Conservation (phyloP, 2,888 invertebrate species). For the Bombyx huttoni region DNA sequence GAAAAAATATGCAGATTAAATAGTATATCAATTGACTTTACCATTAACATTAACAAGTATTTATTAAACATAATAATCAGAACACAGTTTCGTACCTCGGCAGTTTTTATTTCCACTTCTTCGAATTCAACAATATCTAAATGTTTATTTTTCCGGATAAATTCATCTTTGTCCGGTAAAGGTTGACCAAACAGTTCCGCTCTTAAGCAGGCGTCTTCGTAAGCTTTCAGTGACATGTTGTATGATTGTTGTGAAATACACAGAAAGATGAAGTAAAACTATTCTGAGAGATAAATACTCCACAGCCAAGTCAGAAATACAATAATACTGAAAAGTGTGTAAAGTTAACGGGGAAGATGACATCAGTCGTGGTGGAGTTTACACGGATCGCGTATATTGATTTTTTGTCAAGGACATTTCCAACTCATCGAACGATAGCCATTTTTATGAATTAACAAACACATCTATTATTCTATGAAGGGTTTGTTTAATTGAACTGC, state of each 20-base stretch:
- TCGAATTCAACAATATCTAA: constrained; percentile 66
- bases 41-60: too few species aligned
- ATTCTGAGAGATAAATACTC: too few species aligned
- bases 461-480: too few species aligned
- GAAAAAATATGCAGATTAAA: too few species aligned
- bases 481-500: too few species aligned
- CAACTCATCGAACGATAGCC: background rate
- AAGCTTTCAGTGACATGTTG: constrained; percentile 76
- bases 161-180: constrained; percentile 78
- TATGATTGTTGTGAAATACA: too few species aligned
- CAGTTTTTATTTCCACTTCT: constrained; percentile 61
- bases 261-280: too few species aligned
- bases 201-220: constrained; percentile 83
- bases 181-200: constrained; percentile 83
- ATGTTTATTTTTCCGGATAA: constrained; percentile 70
- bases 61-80: background rate
- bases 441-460: background rate
- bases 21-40: too few species aligned
- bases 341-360: too few species aligned
- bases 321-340: too few species aligned
- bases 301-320: too few species aligned
- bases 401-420: constrained; percentile 12
- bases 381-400: constrained; percentile 19
- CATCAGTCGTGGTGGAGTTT: too few species aligned
- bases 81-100: constrained; percentile 40